These are phyloP conservation scores for Nothocercus julius DNA, from an alignment of 2,113 vertebrate genomes.

Conservation along the genomic window DNA sequence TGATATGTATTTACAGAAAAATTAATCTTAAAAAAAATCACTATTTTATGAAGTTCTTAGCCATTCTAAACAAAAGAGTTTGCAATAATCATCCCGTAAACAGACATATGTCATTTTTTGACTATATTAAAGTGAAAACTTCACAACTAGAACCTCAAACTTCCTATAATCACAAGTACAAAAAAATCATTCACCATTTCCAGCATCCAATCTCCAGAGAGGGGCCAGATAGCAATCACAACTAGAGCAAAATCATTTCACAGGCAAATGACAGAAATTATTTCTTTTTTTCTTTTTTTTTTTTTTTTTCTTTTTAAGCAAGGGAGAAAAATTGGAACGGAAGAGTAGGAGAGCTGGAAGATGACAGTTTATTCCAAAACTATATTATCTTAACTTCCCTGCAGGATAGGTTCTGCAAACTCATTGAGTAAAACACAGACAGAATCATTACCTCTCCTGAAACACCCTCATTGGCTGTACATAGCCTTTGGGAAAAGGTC, in stretches of 20 bases:
- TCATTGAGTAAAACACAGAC: neutral
- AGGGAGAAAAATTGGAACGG: neutral
- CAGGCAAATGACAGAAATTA: neutral
- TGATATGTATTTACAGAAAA: neutral
- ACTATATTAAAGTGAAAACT: neutral
- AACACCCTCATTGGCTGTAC: neutral
- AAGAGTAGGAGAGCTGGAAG: neutral
- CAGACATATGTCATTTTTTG: accelerated
- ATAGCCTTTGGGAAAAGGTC: constrained; percentile 60
- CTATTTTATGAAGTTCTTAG: neutral
- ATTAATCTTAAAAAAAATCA: neutral
- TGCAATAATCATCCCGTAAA: neutral
- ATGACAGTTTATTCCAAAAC: neutral
- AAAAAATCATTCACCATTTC: neutral
- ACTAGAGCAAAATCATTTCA: neutral
- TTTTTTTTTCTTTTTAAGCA: neutral
- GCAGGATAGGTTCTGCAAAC: neutral
- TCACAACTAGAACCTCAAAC: neutral
- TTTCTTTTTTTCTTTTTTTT: neutral
- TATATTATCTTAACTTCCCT: neutral
- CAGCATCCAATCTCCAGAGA: neutral
- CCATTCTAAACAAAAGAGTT: neutral
- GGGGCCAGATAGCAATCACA: neutral
- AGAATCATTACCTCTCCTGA: neutral
- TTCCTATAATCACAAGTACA: neutral